phyloP scores from a whole-genome alignment of 2,113 vertebrate genomes.

The Sylvia atricapilla region DNA sequence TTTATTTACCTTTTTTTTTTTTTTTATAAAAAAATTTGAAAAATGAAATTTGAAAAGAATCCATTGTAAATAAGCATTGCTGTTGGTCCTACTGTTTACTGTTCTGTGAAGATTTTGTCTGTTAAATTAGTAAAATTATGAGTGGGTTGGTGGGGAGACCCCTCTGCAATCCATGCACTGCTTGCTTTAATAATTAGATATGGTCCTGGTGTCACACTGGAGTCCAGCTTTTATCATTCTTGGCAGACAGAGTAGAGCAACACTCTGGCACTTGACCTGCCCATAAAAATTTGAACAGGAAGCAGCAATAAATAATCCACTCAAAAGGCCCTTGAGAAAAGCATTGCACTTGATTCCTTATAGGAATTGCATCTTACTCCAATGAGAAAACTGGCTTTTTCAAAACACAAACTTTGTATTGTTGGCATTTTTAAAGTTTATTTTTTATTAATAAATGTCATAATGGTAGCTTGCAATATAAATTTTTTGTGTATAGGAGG shows the following conservation, averaged over 20 bases:
- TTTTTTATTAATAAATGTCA: neutral
- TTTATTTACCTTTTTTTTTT: neutral
- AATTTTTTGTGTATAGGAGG: neutral
- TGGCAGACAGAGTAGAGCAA: slow-evolving; percentile 33
- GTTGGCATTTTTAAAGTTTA: neutral
- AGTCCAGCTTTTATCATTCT: slow-evolving; percentile 56
- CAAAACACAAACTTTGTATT: neutral
- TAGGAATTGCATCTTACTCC: neutral
- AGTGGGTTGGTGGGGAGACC: neutral
- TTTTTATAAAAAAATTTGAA: neutral
- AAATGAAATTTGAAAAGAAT: neutral
- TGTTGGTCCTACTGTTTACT: neutral
- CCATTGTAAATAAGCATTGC: neutral
- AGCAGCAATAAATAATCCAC: slow-evolving; percentile 60
- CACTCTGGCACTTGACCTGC: slow-evolving; percentile 59
- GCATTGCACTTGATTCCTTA: slow-evolving; percentile 23
- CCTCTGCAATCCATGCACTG: neutral
- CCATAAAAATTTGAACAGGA: slow-evolving; percentile 63
- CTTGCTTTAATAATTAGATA: slow-evolving; percentile 53
- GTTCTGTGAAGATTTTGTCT: neutral
- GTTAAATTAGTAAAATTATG: neutral
- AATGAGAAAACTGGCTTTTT: neutral
- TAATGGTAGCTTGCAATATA: neutral
- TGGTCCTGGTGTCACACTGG: slow-evolving; percentile 23
- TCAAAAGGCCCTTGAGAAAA: slow-evolving; percentile 57